Evolutionary conservation across 2,888 invertebrate species (phyloP).

Genomic region (Diogma glabrata): DNA sequence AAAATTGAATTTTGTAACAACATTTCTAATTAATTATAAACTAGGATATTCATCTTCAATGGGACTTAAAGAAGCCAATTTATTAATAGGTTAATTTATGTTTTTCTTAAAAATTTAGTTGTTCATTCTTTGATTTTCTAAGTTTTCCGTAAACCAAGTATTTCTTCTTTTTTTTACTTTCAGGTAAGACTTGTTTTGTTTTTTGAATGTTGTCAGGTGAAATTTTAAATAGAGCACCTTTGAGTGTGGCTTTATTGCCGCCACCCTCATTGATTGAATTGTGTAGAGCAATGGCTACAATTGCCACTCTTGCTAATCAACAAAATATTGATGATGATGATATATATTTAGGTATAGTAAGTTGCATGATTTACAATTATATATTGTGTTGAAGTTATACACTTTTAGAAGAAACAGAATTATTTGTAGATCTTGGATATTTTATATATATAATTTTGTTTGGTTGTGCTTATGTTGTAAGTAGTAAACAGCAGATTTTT

Average conservation of each 20-base stretch:
- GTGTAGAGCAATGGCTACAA: constrained; percentile 22
- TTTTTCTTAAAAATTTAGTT: neutral
- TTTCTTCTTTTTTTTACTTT: no score
- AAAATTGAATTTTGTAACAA: constrained; percentile 19
- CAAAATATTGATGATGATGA: constrained; percentile 24
- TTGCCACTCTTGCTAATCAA: constrained; percentile 22
- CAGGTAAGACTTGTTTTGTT: constrained; percentile 20
- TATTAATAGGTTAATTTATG: constrained; percentile 18
- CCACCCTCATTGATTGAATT: constrained; percentile 23
- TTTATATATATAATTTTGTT: no score
- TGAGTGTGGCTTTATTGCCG: constrained; percentile 23
- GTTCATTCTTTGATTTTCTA: neutral
- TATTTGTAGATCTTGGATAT: no score
- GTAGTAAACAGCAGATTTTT: no score
- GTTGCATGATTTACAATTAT: neutral
- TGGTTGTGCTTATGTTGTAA: no score
- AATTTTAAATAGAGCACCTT: constrained; percentile 22
- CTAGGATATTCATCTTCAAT: constrained; percentile 18
- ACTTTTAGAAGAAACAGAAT: no score
- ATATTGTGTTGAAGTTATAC: constrained; percentile 3
- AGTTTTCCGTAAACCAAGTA: no score
- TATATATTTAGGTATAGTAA: constrained; percentile 21
- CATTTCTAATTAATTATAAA: constrained; percentile 19
- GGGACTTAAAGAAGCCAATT: constrained; percentile 20
- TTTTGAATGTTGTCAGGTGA: constrained; percentile 23